Evolutionary conservation across 1,140 invertebrate species (phyloP).

Genomic region (Scaptomyza montana): DNA sequence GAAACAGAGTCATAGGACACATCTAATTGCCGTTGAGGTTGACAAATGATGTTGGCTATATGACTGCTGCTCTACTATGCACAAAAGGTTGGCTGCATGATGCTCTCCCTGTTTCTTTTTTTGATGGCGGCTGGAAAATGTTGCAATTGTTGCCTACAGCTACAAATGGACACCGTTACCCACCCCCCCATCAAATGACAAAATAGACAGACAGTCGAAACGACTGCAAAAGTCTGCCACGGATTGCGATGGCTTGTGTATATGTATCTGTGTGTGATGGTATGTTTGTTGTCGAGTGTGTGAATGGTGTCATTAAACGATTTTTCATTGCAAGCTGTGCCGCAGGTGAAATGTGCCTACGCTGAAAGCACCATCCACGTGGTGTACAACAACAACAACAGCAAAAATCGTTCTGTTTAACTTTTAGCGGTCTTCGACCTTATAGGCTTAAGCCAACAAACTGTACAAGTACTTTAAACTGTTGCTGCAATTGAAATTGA

Average conservation of each 20-base stretch:
- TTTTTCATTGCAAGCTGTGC: conserved; percentile 82
- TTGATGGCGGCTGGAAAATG: conserved; percentile 38
- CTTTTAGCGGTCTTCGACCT: conserved; percentile 68
- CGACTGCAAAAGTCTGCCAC: conserved; percentile 50
- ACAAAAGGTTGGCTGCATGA: conserved; percentile 26
- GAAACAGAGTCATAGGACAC: conserved; percentile 58
- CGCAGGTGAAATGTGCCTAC: conserved; percentile 65
- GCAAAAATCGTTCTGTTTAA: conserved; percentile 27
- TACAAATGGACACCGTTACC: conserved; percentile 15
- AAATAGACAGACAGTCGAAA: conserved; percentile 54
- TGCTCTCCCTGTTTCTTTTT: conserved; percentile 8
- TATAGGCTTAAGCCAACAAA: conserved; percentile 25
- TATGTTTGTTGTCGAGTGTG: conserved; percentile 38
- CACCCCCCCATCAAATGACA: neutral
- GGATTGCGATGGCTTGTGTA: conserved; percentile 3
- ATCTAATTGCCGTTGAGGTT: conserved; percentile 79
- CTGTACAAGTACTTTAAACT: conserved; percentile 60
- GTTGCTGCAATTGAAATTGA: conserved; percentile 28
- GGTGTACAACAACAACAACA: neutral
- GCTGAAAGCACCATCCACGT: conserved; percentile 17
- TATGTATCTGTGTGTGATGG: neutral
- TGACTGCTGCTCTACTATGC: conserved; percentile 22
- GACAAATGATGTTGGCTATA: conserved; percentile 73
- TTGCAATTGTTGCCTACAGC: conserved; percentile 70
- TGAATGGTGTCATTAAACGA: conserved; percentile 83